phyloP scores from a whole-genome alignment of 2,797 vertebrate species.

The Acrossocheilus wenchowensis region DNA sequence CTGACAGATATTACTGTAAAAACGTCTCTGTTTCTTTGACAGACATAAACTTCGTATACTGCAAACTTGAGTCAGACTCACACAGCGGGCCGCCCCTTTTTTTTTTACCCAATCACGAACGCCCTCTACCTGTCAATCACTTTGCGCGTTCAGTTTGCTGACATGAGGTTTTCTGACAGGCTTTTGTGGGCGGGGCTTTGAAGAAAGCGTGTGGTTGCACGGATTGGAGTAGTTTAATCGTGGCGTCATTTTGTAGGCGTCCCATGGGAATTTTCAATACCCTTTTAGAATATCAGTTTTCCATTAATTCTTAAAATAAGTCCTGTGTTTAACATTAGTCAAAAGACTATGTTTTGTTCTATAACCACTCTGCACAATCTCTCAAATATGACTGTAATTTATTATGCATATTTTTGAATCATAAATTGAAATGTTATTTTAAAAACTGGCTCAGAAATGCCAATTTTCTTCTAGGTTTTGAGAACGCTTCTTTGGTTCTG shows the following conservation, averaged over 20 bases:
- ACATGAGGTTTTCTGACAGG: not conserved
- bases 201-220: not conserved
- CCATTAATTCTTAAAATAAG: not conserved
- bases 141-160: not conserved
- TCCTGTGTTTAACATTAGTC: not conserved
- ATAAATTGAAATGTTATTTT: not conserved
- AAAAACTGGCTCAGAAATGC: not conserved
- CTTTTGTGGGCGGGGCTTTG: constrained; percentile 8
- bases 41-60: not conserved
- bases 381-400: not conserved
- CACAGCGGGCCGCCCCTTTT: not conserved
- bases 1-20: not conserved
- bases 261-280: not conserved
- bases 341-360: not conserved
- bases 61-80: not conserved
- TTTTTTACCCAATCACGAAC: constrained; percentile 25
- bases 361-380: not conserved
- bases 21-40: not conserved
- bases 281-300: not conserved
- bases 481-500: not conserved
- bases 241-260: not conserved
- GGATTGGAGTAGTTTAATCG: not conserved
- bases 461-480: not conserved
- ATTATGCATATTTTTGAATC: not conserved
- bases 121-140: constrained; percentile 19